Conservation (phyloP, 2,113 vertebrate genomes). For the Mixornis gularis region DNA sequence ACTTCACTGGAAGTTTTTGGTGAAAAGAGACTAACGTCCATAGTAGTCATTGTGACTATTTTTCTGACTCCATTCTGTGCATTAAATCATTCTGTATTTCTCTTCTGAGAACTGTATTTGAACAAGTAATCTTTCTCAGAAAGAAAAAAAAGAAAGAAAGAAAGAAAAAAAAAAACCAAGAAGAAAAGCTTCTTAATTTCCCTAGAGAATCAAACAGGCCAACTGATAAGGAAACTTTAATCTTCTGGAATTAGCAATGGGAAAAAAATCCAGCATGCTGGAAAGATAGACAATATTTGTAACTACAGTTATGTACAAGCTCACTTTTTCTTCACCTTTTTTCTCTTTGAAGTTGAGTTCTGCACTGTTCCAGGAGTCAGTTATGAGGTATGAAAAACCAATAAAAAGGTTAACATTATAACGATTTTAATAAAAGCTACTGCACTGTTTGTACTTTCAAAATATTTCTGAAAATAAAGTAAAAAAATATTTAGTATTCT, state of each 20-base stretch:
- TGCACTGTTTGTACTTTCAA: not conserved
- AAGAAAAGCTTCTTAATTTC: not conserved
- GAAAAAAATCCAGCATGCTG: not conserved
- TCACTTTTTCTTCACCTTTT: not conserved
- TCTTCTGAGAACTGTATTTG: not conserved
- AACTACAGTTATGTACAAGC: not conserved
- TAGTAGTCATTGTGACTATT: not conserved
- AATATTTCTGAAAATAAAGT: conserved; percentile 12
- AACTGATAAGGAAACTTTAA: not conserved
- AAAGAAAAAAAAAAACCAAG: no score
- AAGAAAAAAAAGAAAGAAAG: not conserved
- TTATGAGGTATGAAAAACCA: conserved; percentile 30
- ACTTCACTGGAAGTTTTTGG: not conserved
- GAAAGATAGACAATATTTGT: not conserved
- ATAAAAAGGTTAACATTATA: not conserved
- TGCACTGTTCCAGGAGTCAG: not conserved
- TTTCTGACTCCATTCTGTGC: not conserved
- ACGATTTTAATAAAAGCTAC: not conserved
- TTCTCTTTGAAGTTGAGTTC: not conserved
- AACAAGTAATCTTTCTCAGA: not conserved
- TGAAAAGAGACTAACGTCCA: not conserved
- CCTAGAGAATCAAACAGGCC: not conserved
- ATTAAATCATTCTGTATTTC: not conserved
- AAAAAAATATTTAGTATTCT: conserved; percentile 35
- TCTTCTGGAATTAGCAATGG: not conserved